Evolutionary conservation across 2,888 invertebrate genomes (phyloP).

Genomic region (Aspidiotus destructor): DNA sequence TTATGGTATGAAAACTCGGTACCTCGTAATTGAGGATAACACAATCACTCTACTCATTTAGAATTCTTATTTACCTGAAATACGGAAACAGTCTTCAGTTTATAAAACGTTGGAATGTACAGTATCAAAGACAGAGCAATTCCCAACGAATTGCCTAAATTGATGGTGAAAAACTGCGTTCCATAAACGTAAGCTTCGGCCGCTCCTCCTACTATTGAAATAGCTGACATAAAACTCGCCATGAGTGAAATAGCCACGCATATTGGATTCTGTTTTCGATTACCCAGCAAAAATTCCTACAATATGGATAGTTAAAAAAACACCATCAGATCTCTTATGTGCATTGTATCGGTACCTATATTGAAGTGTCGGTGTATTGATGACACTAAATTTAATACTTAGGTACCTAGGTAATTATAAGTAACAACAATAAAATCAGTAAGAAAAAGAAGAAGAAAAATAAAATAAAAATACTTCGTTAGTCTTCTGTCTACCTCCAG

Average conservation of each 20-base stretch:
- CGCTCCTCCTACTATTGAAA: conserved; percentile 79
- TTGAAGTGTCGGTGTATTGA: no score
- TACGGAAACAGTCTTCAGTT: conserved; percentile 69
- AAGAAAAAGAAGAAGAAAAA: no score
- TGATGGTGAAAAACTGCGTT: conserved; percentile 67
- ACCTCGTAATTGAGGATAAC: no score
- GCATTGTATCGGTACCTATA: not conserved
- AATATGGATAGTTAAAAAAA: not conserved
- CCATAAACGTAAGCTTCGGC: conserved; percentile 78
- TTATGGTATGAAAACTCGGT: no score
- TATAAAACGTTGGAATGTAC: conserved; percentile 77
- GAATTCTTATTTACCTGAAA: conserved; percentile 56
- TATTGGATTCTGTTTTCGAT: conserved; percentile 64
- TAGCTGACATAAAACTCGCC: conserved; percentile 87
- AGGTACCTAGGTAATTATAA: no score
- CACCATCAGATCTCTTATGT: not conserved
- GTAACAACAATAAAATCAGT: no score
- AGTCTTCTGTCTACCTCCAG: conserved; percentile 75
- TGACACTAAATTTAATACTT: no score
- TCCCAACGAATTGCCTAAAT: conserved; percentile 64
- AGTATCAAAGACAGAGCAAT: conserved; percentile 67
- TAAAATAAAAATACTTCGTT: conserved; percentile 50
- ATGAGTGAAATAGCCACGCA: conserved; percentile 82
- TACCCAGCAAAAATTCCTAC: conserved; percentile 74
- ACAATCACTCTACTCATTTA: not conserved